Evolutionary conservation across 2,888 invertebrate species (phyloP).

Genomic region (Thymelicus sylvestris): DNA sequence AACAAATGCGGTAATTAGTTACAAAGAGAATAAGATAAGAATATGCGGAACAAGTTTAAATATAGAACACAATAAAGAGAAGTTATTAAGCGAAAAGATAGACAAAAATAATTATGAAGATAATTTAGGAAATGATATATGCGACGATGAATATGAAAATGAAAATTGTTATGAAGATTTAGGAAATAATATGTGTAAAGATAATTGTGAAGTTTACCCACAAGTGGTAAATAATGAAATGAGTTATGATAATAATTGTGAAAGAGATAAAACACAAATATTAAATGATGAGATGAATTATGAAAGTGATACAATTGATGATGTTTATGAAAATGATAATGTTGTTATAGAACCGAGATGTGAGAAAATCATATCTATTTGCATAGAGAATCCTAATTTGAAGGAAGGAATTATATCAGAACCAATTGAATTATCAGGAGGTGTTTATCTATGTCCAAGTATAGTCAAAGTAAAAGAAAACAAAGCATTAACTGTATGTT

Average conservation of each 20-base stretch:
- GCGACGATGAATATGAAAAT: background rate
- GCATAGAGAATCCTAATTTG: conserved; percentile 28
- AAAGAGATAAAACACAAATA: too few relatives aligned
- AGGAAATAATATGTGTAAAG: background rate
- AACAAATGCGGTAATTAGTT: too few relatives aligned
- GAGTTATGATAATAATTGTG: too few relatives aligned
- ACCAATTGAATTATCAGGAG: conserved; percentile 35
- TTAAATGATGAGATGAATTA: background rate
- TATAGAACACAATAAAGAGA: too few relatives aligned
- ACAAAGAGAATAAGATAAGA: too few relatives aligned
- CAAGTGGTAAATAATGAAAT: background rate
- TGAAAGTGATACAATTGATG: background rate
- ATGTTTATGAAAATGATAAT: conserved; percentile 1
- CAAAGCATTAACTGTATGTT: conserved; percentile 29
- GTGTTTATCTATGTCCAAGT: conserved; percentile 36
- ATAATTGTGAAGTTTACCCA: background rate
- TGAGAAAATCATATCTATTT: conserved; percentile 33
- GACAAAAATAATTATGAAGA: too few relatives aligned
- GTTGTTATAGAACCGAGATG: conserved; percentile 33
- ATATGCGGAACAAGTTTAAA: too few relatives aligned
- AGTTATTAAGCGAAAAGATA: too few relatives aligned
- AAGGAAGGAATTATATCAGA: conserved; percentile 32
- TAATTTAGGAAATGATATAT: too few relatives aligned
- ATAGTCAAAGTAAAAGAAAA: conserved; percentile 32
- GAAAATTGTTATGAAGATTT: conserved; percentile 17